phyloP scores from a whole-genome alignment of 2,113 vertebrate species.

The Cyanoderma ruficeps region DNA sequence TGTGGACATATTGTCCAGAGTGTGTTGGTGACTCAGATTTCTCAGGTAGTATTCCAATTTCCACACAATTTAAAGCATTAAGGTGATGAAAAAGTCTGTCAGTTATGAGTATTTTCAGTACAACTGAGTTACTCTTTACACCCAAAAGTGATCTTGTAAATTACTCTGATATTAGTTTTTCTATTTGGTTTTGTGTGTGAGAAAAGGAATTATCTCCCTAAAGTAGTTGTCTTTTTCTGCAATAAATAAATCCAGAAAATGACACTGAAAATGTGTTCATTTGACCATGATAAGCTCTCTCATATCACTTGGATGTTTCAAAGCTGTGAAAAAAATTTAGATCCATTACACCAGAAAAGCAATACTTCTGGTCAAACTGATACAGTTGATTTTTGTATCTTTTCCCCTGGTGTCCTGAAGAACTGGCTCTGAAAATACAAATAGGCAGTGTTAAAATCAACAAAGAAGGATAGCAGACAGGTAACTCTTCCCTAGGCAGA shows the following conservation, averaged over 20 bases:
- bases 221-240: neutral
- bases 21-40: neutral
- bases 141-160: neutral
- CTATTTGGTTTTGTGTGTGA: neutral
- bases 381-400: rapidly evolving
- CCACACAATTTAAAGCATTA: neutral
- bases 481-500: neutral
- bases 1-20: neutral
- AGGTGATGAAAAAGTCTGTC: neutral
- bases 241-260: neutral
- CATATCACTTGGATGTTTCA: neutral
- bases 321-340: neutral
- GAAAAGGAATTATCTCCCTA: neutral
- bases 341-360: neutral
- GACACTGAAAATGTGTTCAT: neutral
- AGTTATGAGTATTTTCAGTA: neutral
- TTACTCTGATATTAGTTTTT: neutral
- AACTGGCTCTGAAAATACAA: neutral
- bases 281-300: neutral
- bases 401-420: neutral
- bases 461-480: neutral
- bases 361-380: neutral
- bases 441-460: rapidly evolving
- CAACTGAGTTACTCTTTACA: neutral
- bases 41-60: neutral